phyloP scores from a whole-genome alignment of 2,797 vertebrate species.

The Chelon labrosus region DNA sequence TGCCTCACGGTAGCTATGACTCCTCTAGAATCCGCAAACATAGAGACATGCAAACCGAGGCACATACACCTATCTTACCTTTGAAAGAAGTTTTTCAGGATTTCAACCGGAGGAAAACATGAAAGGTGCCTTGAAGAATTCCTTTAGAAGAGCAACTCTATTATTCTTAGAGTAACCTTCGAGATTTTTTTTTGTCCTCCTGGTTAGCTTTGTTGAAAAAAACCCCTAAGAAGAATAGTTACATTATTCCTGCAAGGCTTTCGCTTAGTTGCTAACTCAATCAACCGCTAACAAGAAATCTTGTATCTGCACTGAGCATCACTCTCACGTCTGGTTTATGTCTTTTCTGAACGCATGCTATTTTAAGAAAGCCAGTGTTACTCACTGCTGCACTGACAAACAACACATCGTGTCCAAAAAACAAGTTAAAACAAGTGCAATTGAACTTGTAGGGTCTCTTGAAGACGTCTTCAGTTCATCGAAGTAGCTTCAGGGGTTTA shows the following conservation, averaged over 20 bases:
- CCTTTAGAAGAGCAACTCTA: conserved; percentile 14
- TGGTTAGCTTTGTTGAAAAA: not conserved
- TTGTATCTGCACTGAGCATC: not conserved
- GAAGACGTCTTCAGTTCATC: too few species aligned
- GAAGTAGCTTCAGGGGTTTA: too few species aligned
- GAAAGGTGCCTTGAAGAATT: conserved; percentile 17
- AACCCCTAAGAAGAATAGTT: not conserved
- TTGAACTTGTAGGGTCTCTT: too few species aligned
- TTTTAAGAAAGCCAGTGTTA: too few species aligned
- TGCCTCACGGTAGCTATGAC: conserved; percentile 19
- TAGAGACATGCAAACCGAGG: conserved; percentile 4
- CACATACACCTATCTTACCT: not conserved
- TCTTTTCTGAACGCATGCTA: too few species aligned
- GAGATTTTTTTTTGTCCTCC: not conserved
- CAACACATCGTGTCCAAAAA: too few species aligned
- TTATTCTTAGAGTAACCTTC: conserved; percentile 6
- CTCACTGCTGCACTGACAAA: too few species aligned
- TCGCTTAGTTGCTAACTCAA: not conserved
- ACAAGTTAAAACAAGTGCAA: too few species aligned
- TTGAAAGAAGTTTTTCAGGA: conserved; percentile 16
- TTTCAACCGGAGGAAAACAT: conserved; percentile 19
- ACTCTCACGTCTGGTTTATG: too few species aligned
- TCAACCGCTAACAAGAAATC: not conserved
- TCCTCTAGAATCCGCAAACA: conserved; percentile 33
- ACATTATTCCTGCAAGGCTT: not conserved